Conservation (phyloP, 2,888 invertebrate genomes). For the Globia sparganii region DNA sequence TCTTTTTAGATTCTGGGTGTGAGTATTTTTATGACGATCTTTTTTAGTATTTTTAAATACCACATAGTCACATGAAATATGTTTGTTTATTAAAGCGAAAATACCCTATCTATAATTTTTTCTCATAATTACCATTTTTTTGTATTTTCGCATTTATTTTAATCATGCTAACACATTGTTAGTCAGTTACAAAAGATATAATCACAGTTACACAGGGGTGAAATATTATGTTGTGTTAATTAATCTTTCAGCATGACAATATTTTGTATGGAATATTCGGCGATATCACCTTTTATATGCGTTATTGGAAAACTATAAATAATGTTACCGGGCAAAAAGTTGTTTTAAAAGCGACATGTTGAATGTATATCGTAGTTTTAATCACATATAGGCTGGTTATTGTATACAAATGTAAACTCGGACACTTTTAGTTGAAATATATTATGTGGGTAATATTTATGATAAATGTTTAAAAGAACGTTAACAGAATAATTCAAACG, state of each 20-base stretch:
- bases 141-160: no score
- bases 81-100: neutral
- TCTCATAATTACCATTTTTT: neutral
- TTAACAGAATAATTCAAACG: neutral
- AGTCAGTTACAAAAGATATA: neutral
- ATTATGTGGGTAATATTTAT: neutral
- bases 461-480: neutral
- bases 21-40: neutral
- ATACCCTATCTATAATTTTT: neutral
- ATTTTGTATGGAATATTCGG: slow-evolving; percentile 2
- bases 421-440: neutral
- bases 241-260: neutral
- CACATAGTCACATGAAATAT: neutral
- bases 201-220: neutral
- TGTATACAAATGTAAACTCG: neutral
- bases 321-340: no score
- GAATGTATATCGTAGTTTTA: neutral
- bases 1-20: neutral
- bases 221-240: slow-evolving; percentile 5
- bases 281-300: neutral
- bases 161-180: neutral
- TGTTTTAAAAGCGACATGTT: neutral
- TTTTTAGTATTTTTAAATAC: neutral
- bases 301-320: slow-evolving; percentile 36
- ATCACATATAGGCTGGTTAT: neutral